Base-by-base conservation (phyloP, 2,888 invertebrate genomes). In the Xylota segnis region DNA sequence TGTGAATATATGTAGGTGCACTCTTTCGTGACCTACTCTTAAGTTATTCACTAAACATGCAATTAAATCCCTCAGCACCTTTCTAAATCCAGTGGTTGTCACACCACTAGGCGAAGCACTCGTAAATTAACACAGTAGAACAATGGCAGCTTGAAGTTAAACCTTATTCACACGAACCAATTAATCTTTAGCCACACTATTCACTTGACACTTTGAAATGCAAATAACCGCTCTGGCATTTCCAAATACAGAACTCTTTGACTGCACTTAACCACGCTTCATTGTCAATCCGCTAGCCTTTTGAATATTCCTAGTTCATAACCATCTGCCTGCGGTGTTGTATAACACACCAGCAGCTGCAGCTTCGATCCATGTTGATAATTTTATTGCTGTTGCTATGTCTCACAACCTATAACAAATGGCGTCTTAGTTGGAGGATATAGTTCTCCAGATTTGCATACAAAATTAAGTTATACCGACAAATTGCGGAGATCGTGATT, bases 111-210 rank as follows among this genome's bases (percentile, higher is more conserved):
- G 7, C 7, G 16, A 14, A 45, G 27, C 9, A 32, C 14, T 29
- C n/a, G 5, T 29, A 29, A 27, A 29, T 7, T 5, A 58, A 58
- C 16, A 23, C 40, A n/a, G 5, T 10, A 37, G 14, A 29, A 43
- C 43, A 29, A 43, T 61, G 27, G n/a, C 43, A n/a, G 2, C 7
- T 14, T 59, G 37, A 34, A 12, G 40, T n/a, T 23, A 59, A 59
- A 23, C 1, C 23, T 18, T 61, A 43, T 43, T 27, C 27, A 4
- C 43, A 14, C 9, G 43, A 27, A 23, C 4, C n/a, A 23, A 27
- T 61, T 29, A 6, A 29, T 45, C 5, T 14, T 43, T 29, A 16
- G 10, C 0, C 45, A 45, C 10, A 29, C 27, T 29, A 45, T 29
- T 61, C 29, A 16, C 16, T 29, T 29, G 16, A 61, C 45, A 45